These are phyloP conservation scores for Astropecten irregularis DNA, from an alignment of 53 echinoderm and acorn worm species.

Conservation along the genomic window DNA sequence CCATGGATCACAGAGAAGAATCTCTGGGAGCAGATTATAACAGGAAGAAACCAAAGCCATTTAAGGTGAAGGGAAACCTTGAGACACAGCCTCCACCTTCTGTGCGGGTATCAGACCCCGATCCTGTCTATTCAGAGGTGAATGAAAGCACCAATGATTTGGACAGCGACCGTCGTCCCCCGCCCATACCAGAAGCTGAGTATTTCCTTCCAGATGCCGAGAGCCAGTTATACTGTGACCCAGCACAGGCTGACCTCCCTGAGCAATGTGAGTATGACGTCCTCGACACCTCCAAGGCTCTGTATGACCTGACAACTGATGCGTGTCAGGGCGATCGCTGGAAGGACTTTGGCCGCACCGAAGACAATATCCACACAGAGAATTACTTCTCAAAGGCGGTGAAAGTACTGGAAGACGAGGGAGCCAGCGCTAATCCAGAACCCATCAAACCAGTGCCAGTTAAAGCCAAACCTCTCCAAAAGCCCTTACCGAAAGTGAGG, in stretches of 20 bases:
- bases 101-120: slow-evolving; percentile 22
- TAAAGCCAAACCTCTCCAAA: not conserved
- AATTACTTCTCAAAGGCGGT: slow-evolving; percentile 11
- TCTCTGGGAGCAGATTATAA: not conserved
- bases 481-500: slow-evolving; percentile 9
- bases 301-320: slow-evolving; percentile 32
- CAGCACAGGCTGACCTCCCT: not conserved
- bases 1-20: not conserved
- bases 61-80: not conserved
- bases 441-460: not conserved
- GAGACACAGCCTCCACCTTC: not conserved
- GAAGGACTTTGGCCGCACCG: slow-evolving; percentile 52
- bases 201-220: not conserved
- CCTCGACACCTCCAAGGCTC: not conserved
- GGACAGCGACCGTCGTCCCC: not conserved
- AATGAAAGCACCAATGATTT: not conserved
- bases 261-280: slow-evolving; percentile 50
- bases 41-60: slow-evolving; percentile 5
- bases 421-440: not conserved
- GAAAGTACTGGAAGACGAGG: not conserved
- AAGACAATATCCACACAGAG: slow-evolving; percentile 73
- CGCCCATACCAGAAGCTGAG: not conserved
- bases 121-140: slow-evolving; percentile 57
- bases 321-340: slow-evolving; percentile 43
- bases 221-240: no score